Percentiles rank a stretch among this genome's conserved stretches.
Evolutionary conservation across 2,888 invertebrate species (phyloP).

Genomic region (Plagodis pulveraria): DNA sequence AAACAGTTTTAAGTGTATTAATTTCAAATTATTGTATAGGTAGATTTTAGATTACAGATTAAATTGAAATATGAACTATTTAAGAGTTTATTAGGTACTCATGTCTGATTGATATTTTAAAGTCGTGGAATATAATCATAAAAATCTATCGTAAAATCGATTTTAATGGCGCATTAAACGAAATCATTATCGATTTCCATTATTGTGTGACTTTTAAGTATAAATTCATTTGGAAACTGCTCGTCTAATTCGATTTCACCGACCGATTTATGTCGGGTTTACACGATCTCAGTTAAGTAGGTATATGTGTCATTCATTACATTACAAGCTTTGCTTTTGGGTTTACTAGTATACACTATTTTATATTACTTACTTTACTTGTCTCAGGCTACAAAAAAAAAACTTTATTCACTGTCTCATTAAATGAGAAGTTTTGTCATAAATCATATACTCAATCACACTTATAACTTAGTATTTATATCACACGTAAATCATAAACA

Average conservation of each 20-base stretch:
- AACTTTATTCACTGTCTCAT: too few relatives aligned
- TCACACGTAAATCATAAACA: too few relatives aligned
- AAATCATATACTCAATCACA: too few relatives aligned
- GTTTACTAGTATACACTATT: too few relatives aligned
- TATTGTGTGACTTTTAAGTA: neutral
- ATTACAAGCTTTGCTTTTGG: too few relatives aligned
- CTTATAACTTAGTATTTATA: too few relatives aligned
- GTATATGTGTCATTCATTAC: too few relatives aligned
- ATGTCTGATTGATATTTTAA: neutral
- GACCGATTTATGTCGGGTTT: conserved; percentile 1
- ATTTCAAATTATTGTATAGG: too few relatives aligned
- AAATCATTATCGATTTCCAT: conserved; percentile 21
- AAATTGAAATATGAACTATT: neutral
- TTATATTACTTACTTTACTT: too few relatives aligned
- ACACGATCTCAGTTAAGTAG: neutral
- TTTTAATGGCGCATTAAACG: conserved; percentile 19
- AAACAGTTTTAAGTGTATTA: too few relatives aligned
- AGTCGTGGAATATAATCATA: conserved; percentile 2
- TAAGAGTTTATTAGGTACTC: neutral
- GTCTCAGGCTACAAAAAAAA: too few relatives aligned
- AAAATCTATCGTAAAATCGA: conserved; percentile 15
- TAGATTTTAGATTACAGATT: neutral
- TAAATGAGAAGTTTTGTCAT: too few relatives aligned
- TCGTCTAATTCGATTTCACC: conserved; percentile 11
- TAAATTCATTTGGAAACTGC: conserved; percentile 2